phyloP scores from a whole-genome alignment of 2,888 invertebrate species.

The Drosophila prostipennis region DNA sequence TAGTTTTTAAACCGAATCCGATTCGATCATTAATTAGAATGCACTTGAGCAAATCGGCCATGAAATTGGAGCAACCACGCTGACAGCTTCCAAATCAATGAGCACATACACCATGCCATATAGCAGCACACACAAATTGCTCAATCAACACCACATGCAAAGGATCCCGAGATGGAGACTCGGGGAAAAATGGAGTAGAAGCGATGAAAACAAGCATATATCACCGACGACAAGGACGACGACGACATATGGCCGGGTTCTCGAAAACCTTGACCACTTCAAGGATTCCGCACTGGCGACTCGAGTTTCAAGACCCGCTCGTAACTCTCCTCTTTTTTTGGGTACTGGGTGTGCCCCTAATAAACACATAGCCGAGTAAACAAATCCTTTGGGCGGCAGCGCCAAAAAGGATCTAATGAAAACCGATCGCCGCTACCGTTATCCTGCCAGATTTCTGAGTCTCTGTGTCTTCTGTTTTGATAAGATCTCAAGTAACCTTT shows the following conservation, averaged over 20 bases:
- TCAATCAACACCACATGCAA: slow-evolving; percentile 74
- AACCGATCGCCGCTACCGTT: slow-evolving; percentile 59
- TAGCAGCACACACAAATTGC: slow-evolving; percentile 56
- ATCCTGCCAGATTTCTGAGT: slow-evolving; percentile 38
- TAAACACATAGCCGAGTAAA: slow-evolving; percentile 69
- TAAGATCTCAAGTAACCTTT: slow-evolving; percentile 75
- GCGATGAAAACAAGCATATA: slow-evolving; percentile 44
- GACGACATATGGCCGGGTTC: slow-evolving; percentile 64
- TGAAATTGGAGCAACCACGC: slow-evolving; percentile 75
- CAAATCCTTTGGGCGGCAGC: slow-evolving; percentile 57
- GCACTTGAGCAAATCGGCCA: slow-evolving; percentile 70
- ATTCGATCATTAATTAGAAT: slow-evolving; percentile 63
- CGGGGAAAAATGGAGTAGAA: slow-evolving; percentile 6
- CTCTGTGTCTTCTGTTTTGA: slow-evolving; percentile 64
- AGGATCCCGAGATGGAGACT: slow-evolving; percentile 41
- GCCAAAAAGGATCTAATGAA: slow-evolving; percentile 55
- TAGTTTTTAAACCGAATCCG: slow-evolving; percentile 42
- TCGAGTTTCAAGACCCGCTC: slow-evolving; percentile 60
- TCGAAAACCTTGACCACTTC: slow-evolving; percentile 71
- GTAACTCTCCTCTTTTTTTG: slow-evolving; percentile 30
- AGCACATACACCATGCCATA: slow-evolving; percentile 13
- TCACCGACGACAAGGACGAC: slow-evolving; percentile 60
- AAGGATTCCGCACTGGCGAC: slow-evolving; percentile 50
- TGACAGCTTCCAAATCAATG: slow-evolving; percentile 71
- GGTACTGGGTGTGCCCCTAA: slow-evolving; percentile 53